A percentile compares a stretch with the other conserved stretches of the same genome.
Conservation (phyloP, 2,888 invertebrate genomes). For the Drosophila merina region DNA sequence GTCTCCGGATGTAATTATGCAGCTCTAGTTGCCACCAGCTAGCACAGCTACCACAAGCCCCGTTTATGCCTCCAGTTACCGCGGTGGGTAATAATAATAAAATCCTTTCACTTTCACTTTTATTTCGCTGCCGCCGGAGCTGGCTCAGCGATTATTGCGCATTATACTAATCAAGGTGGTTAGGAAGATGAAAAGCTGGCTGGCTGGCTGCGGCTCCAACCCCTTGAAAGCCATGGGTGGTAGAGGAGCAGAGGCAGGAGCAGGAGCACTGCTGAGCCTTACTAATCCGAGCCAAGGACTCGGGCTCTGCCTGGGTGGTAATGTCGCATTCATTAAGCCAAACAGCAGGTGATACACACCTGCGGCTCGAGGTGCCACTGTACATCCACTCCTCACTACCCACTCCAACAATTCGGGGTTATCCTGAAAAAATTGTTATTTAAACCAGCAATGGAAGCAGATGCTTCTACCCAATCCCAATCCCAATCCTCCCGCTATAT, state of each 20-base stretch:
- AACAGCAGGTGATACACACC: slow-evolving; percentile 76
- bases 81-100: slow-evolving; percentile 39
- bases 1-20: slow-evolving; percentile 45
- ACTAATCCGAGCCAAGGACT: slow-evolving; percentile 45
- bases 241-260: neutral
- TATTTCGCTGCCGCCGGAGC: slow-evolving; percentile 17
- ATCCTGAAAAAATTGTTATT: slow-evolving; percentile 65
- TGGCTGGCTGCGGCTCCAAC: neutral
- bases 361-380: slow-evolving; percentile 41
- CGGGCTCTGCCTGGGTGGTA: slow-evolving; percentile 11
- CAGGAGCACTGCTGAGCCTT: neutral
- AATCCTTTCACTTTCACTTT: slow-evolving; percentile 64
- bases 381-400: neutral
- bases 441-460: slow-evolving; percentile 55
- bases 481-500: neutral
- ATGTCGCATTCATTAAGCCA: slow-evolving; percentile 74
- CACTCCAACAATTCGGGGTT: neutral
- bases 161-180: slow-evolving; percentile 54
- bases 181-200: slow-evolving; percentile 25
- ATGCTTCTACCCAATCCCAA: slow-evolving; percentile 3
- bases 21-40: slow-evolving; percentile 24
- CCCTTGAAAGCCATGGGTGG: neutral
- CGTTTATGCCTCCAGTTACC: neutral
- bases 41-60: slow-evolving; percentile 15
- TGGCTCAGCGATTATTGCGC: slow-evolving; percentile 50